A percentile compares a stretch with the other conserved stretches of the same genome.
Evolutionary conservation across 2,888 invertebrate species (phyloP).

Genomic region (Pterobdella sp.): DNA sequence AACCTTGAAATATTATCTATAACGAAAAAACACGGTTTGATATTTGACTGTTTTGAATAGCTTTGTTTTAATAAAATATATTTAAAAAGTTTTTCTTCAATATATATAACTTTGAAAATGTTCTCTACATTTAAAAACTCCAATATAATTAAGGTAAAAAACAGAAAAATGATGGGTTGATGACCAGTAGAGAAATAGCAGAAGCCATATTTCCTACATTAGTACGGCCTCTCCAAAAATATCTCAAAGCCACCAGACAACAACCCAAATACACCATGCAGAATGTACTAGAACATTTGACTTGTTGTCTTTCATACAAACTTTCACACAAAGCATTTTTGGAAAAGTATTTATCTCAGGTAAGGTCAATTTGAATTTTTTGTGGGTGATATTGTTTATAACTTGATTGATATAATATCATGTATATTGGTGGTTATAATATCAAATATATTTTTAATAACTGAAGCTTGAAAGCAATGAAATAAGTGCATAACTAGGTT

Average conservation of each 20-base stretch:
- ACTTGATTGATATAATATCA: background rate
- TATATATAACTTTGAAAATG: no score
- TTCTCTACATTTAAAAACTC: no score
- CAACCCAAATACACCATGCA: constrained; percentile 92
- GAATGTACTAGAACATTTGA: constrained; percentile 78
- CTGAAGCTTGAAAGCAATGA: no score
- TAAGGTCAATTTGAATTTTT: background rate
- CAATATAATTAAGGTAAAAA: no score
- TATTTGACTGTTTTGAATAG: no score
- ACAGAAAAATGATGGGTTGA: background rate
- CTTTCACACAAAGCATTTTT: constrained; percentile 86
- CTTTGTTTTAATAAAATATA: no score
- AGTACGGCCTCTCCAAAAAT: constrained; percentile 90
- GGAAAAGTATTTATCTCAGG: constrained; percentile 72
- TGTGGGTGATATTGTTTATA: background rate
- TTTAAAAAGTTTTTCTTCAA: no score
- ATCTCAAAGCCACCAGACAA: constrained; percentile 84
- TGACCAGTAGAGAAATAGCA: constrained; percentile 72
- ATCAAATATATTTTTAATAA: no score
- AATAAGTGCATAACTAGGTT: no score
- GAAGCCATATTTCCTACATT: constrained; percentile 94
- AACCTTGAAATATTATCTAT: no score
- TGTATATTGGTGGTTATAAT: no score
- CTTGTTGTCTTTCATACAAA: constrained; percentile 83
- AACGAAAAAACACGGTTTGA: no score